Conservation (phyloP, 30 jellyfish, hydroid and myxozoan genomes). For the Calvadosia cruxmelitensis region DNA sequence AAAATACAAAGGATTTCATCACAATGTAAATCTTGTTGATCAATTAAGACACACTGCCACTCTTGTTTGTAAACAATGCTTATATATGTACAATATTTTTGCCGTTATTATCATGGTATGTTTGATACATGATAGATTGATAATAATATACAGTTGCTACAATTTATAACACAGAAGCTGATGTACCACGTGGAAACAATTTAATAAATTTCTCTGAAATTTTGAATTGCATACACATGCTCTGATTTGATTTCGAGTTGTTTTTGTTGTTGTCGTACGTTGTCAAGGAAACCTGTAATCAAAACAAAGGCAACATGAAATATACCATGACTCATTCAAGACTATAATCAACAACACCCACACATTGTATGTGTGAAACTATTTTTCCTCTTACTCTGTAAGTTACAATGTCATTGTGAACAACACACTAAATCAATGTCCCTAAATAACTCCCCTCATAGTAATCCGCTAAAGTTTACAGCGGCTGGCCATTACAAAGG, state of each 20-base stretch:
- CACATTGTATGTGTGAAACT: background rate
- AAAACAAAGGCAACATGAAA: background rate
- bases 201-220: conserved; percentile 27
- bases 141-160: no score
- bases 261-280: background rate
- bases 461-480: no score
- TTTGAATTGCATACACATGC: conserved; percentile 31
- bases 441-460: no score
- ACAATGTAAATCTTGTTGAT: no score
- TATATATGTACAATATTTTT: no score
- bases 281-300: background rate
- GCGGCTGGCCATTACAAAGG: no score
- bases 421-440: no score
- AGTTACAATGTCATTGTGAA: background rate
- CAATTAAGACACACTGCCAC: no score
- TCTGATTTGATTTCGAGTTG: background rate
- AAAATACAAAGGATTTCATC: no score
- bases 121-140: no score
- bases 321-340: background rate
- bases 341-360: background rate
- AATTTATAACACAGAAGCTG: conserved; percentile 43
- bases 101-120: no score
- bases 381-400: background rate
- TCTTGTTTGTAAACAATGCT: no score
- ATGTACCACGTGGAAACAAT: conserved; percentile 48